Base-by-base conservation (phyloP, 2,888 invertebrate species). In the Blera fallax region DNA sequence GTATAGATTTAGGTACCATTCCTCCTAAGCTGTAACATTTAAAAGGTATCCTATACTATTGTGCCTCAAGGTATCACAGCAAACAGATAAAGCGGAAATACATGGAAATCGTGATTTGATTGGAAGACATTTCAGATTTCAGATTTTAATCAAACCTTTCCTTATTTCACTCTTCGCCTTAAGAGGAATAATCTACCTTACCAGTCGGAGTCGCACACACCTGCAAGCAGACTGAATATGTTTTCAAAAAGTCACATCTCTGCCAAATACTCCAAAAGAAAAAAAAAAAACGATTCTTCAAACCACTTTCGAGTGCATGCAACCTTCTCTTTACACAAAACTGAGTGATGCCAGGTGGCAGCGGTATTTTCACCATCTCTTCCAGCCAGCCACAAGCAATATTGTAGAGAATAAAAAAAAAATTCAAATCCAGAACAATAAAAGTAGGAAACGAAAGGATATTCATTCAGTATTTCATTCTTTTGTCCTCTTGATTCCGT, bases 381-480 rank as follows among this genome's bases (percentile, higher is more conserved):
- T 14, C 32, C 18, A 65, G 74, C 10, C 8, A 45, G 74, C 10
- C 8, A 45, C 43, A 32, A 43, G 54, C 40, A 64, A 64, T 74
- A 27, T 56, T 18, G 56, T 21, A 24, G 43, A 16, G 8, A 32
- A n/a, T 3, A 21, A 60, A n/a, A 18, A n/a, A 56, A 58, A 58
- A 56, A 56, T 43, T n/a, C 1, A 34, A 40, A 69, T 24, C 24
- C 10, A 50, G 27, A 45, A 43, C 74, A 65, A 76, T 52, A 58
- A 76, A 58, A 27, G 58, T 65, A 76, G 45, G 54, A 64, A 74
- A 64, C 40, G 18, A 64, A 54, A 74, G 40, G 76, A 76, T 76
- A 76, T 76, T 76, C 65, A 56, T 58, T 76, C 76, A 29, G 56
- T 76, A 58, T 76, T 76, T 16, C 29, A 74, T 76, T 50, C 76